Evolutionary conservation across 2,888 invertebrate genomes (phyloP).

Genomic region (Platynereis dumerilii): DNA sequence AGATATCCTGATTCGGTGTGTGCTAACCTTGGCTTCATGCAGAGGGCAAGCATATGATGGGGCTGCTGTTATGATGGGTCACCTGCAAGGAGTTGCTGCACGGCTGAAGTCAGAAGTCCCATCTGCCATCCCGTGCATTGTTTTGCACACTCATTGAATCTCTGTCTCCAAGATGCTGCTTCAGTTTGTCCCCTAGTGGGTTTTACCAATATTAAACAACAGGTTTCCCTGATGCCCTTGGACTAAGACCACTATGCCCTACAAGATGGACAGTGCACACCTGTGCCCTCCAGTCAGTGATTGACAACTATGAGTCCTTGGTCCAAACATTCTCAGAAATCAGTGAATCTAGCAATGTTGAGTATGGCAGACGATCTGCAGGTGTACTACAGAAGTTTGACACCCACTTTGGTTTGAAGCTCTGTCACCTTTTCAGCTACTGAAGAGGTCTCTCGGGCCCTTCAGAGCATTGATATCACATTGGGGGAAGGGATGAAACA

Average conservation of each 20-base stretch:
- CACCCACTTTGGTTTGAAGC: too few species aligned
- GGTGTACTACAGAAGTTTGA: too few species aligned
- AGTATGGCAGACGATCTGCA: background rate
- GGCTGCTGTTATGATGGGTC: slow-evolving; percentile 11
- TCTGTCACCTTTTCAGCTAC: too few species aligned
- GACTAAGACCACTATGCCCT: slow-evolving; percentile 8
- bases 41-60: slow-evolving; percentile 15
- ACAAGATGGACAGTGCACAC: slow-evolving; percentile 3
- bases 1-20: slow-evolving; percentile 1
- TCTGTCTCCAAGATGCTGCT: slow-evolving; percentile 12
- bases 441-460: too few species aligned
- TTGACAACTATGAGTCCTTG: background rate
- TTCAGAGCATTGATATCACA: too few species aligned
- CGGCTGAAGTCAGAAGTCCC: slow-evolving; percentile 4
- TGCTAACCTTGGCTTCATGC: background rate
- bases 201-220: background rate
- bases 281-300: background rate
- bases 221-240: background rate
- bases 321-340: background rate
- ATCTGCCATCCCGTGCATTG: background rate
- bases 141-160: slow-evolving; percentile 12
- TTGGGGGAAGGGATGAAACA: too few species aligned
- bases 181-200: background rate
- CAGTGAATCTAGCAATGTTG: background rate
- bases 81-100: slow-evolving; percentile 1